A percentile compares a stretch with the other conserved stretches of the same genome.
Evolutionary conservation across 2,888 invertebrate genomes (phyloP).

Genomic region (Acanthosepion pharaonis): DNA sequence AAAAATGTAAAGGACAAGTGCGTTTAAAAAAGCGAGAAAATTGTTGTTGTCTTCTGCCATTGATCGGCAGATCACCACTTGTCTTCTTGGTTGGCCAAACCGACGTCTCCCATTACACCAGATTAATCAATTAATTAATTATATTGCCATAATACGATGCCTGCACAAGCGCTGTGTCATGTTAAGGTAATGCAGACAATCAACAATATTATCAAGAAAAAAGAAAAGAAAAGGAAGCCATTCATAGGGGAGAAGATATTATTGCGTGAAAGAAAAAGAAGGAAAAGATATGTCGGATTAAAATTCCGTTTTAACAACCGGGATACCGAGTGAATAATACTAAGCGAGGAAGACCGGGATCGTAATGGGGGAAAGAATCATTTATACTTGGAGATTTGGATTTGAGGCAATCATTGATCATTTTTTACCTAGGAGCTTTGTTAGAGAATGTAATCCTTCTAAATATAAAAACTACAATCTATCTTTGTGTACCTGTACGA

Average conservation of each 20-base stretch:
- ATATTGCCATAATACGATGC: not conserved
- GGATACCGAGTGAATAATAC: not conserved
- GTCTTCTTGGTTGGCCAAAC: not conserved
- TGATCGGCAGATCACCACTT: not conserved
- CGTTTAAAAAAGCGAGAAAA: not conserved
- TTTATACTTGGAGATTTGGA: not conserved
- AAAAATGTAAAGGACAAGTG: not conserved
- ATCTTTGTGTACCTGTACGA: too few species aligned
- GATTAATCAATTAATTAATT: constrained; percentile 17
- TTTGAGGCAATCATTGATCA: not conserved
- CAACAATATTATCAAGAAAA: not conserved
- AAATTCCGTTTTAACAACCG: not conserved
- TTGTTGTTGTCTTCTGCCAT: not conserved
- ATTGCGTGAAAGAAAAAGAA: too few species aligned
- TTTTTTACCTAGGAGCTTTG: not conserved
- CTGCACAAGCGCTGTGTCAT: not conserved
- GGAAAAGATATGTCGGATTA: not conserved
- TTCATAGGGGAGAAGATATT: too few species aligned
- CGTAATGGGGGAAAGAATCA: not conserved
- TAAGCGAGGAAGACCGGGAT: not conserved
- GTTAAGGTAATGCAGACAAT: not conserved
- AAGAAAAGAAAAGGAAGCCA: not conserved
- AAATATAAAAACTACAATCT: too few species aligned
- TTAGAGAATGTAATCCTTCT: too few species aligned
- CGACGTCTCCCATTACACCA: not conserved